Base-by-base conservation (phyloP, 2,797 vertebrate genomes). In the Sebastes reedi region DNA sequence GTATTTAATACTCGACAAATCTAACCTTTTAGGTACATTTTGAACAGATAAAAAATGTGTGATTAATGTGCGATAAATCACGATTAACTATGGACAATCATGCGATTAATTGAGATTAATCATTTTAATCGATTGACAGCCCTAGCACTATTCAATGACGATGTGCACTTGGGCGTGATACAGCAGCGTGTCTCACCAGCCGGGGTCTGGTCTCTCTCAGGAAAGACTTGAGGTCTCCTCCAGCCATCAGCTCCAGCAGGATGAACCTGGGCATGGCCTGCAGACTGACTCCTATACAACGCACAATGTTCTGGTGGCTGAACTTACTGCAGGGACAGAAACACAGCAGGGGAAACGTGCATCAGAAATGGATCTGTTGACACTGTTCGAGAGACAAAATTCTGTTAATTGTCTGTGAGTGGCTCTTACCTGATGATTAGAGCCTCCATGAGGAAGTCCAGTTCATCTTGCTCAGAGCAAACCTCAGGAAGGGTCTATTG, bases 371-470 rank as follows among this genome's bases (percentile, higher is more conserved):
- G 3, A 22, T 70, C 67, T 39, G 18, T 13, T 52, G 3, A 32
- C 52, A 42, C 42, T 3, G 54, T 56, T 67, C 59, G 55, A 75
- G 69, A 66, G 16, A 36, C 16, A 16, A 6, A 20, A 20, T n/a
- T 42, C 11, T 73, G 22, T 32, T 61, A 6, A 52, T 42, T 12
- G 22, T 58, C 39, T 50, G 50, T 52, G 4, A 59, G 30, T 6
- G 50, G 3, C 24, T 87, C 90, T 75, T 87, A 99, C 99, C 99
- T 99, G 94, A 99, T 99, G 81, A 99, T 99, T 27, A 99, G 95
- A 72, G 99, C 98, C 94, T 99, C 98, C 99, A 99, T 99, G 72
- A 99, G 97, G 91, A 99, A 99, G 88, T 99, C 99, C 62, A 99
- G 81, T 72, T 99, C 98, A 60, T 99, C 98, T 90, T 99, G 99